Conservation (phyloP, 2,888 invertebrate genomes). For the Balanococcus diminutus region DNA sequence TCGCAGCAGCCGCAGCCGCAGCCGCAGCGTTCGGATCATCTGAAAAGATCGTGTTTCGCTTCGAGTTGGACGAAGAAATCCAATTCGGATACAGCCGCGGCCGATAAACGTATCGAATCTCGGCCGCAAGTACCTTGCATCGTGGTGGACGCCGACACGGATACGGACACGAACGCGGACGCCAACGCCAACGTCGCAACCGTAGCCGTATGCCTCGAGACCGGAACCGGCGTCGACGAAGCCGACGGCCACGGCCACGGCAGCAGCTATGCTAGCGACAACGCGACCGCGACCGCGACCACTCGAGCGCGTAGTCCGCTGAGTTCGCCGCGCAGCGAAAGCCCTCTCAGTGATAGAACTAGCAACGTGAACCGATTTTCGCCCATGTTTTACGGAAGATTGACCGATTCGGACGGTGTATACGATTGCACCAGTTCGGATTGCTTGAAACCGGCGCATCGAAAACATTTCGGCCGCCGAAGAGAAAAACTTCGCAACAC, state of each 20-base stretch:
- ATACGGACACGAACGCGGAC: conserved; percentile 54
- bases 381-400: conserved; percentile 73
- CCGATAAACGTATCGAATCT: not conserved
- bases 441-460: conserved; percentile 59
- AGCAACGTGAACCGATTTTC: conserved; percentile 71
- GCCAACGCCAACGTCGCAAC: not conserved
- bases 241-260: conserved; percentile 59
- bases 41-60: not conserved
- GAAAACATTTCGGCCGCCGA: conserved; percentile 55
- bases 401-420: conserved; percentile 79
- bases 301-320: conserved; percentile 65
- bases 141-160: conserved; percentile 65
- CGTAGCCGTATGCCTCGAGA: no score
- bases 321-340: conserved; percentile 78
- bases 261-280: no score
- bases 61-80: not conserved
- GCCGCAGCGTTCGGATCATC: conserved; percentile 1
- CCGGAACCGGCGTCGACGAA: not conserved
- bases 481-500: conserved; percentile 37
- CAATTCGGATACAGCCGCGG: not conserved
- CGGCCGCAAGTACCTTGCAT: conserved; percentile 69
- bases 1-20: no score
- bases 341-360: conserved; percentile 76
- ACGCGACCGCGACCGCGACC: no score
- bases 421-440: conserved; percentile 82